A percentile compares a stretch with the other conserved stretches of the same genome.
Evolutionary conservation across 2,888 invertebrate species (phyloP).

Genomic region (Acrocyrtus sp.): DNA sequence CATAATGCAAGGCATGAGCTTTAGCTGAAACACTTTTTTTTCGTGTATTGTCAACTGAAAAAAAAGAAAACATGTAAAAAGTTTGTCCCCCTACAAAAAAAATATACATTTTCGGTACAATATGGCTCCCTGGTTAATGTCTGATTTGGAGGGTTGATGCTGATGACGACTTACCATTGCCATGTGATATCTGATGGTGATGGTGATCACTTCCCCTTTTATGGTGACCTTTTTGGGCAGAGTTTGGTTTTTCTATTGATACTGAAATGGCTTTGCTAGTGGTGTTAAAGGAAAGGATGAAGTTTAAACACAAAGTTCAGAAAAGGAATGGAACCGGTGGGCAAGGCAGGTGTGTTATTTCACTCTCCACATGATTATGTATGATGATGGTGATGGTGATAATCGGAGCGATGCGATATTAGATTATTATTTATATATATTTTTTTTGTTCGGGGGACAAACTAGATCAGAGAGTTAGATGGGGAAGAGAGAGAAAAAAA

Average conservation of each 20-base stretch:
- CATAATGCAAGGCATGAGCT: no score
- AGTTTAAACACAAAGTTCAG: neutral
- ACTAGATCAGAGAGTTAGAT: neutral
- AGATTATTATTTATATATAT: neutral
- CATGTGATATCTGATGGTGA: neutral
- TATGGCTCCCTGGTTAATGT: neutral
- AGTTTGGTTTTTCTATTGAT: neutral
- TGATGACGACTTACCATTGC: no score
- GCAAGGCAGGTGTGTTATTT: constrained; percentile 32
- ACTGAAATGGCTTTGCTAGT: neutral
- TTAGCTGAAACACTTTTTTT: neutral
- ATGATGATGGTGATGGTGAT: neutral
- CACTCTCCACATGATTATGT: neutral
- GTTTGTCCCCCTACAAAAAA: no score
- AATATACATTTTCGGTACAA: neutral
- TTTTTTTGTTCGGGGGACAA: neutral
- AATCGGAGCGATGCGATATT: neutral
- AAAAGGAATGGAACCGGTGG: neutral
- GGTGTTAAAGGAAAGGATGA: neutral
- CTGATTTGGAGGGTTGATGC: neutral
- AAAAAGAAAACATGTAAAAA: neutral
- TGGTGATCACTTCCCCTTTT: neutral
- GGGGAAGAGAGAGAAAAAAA: no score
- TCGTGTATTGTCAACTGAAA: neutral
- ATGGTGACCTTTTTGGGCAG: neutral